Conservation (phyloP, 2,797 vertebrate genomes). For the Silurus lanzhouensis region DNA sequence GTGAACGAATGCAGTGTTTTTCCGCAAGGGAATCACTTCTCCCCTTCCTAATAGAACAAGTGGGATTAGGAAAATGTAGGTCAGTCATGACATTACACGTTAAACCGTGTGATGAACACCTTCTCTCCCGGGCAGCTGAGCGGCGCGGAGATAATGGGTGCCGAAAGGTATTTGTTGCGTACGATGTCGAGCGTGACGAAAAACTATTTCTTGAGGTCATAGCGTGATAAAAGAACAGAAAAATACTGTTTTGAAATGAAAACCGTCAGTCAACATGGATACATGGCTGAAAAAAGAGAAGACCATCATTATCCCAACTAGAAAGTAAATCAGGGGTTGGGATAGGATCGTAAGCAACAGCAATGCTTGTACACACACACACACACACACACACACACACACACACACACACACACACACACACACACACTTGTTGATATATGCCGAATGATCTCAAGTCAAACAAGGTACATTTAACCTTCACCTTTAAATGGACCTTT, state of each 20-base stretch:
- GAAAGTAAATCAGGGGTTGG: constrained; percentile 55
- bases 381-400: neutral
- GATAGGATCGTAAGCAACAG: constrained; percentile 35
- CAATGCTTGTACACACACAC: constrained; percentile 10
- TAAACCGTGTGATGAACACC: neutral
- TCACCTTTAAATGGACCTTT: neutral
- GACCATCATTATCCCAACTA: constrained; percentile 59
- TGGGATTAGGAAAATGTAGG: neutral
- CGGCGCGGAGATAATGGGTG: neutral
- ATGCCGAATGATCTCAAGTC: neutral
- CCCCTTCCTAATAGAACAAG: neutral
- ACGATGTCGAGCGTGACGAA: neutral
- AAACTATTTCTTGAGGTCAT: neutral
- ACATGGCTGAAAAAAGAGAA: constrained; percentile 32
- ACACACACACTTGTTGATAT: neutral
- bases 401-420: neutral
- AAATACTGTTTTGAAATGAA: constrained; percentile 27
- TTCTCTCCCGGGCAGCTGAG: neutral
- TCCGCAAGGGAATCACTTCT: neutral
- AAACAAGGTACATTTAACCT: neutral
- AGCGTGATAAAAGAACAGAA: neutral
- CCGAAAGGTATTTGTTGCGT: neutral
- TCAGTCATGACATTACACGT: constrained; percentile 10
- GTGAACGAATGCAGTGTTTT: neutral
- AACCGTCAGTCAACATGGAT: constrained; percentile 25